Base-by-base conservation (phyloP, 2,888 invertebrate species). In the Pollenia amentaria region DNA sequence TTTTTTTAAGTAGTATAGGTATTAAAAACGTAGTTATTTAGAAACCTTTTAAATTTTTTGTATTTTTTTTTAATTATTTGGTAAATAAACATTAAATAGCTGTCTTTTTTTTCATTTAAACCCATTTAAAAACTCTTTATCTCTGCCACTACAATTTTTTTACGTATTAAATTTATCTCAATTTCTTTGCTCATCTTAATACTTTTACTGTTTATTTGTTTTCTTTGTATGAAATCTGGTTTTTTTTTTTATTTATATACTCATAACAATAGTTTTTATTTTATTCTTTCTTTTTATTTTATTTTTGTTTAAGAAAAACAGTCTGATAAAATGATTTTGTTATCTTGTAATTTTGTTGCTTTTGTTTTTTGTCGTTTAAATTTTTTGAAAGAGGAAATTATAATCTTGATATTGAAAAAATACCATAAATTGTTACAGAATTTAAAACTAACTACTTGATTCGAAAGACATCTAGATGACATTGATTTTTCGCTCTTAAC, bases 401-500 rank as follows among this genome's bases (percentile, higher is more conserved):
- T 53, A 65, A 42, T 64, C 51, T 53, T n/a, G n/a, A 8, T 40
- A n/a, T 42, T 64, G 64, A 64, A 6, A 42, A 53, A 57, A 48
- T 46, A 11, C 10, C 11, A 77, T 60, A 78, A 60, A 67, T 55
- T 14, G 12, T 65, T 76, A 75, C 65, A n/a, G 64, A 76, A 48
- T 51, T 77, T 21, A 57, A 69, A 46, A 12, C 46, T 11, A 40
- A 16, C 38, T 38, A 67, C 40, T 21, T 18, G 12, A 18, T 40
- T 38, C 7, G 51, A 2, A 55, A 67, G 11, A 46, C 29, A 53
- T 77, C 67, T 67, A 51, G 42, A 60, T 70, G 60, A 29, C 60
- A 62, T 70, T 69, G 69, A 62, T 42, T 12, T 16, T 18, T 78
- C 12, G n/a, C 60, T 78, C 60, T 69, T 78, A 69, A 60, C 42